phyloP scores from a whole-genome alignment of 2,888 invertebrate species.

The Falcaria lacertinaria region DNA sequence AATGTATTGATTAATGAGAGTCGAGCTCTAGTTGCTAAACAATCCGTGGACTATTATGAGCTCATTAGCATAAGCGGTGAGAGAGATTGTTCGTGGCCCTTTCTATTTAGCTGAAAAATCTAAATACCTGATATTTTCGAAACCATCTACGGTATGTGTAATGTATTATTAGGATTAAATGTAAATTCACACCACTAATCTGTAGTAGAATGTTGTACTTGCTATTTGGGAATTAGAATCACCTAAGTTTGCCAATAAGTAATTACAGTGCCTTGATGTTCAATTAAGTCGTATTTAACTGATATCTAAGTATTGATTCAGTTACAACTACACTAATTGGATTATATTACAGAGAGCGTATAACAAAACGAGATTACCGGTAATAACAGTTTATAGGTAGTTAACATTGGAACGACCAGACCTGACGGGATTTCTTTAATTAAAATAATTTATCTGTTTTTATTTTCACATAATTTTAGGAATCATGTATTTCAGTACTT shows the following conservation, averaged over 20 bases:
- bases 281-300: neutral
- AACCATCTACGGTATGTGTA: too few relatives aligned
- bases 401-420: neutral
- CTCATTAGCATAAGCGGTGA: slow-evolving; percentile 44
- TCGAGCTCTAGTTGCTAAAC: slow-evolving; percentile 55
- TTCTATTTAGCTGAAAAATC: slow-evolving; percentile 14
- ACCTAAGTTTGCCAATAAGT: neutral
- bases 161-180: too few relatives aligned
- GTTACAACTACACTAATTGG: neutral
- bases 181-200: too few relatives aligned
- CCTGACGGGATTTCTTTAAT: too few relatives aligned
- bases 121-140: too few relatives aligned
- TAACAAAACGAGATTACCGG: neutral
- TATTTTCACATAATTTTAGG: too few relatives aligned
- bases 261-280: neutral
- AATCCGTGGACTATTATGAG: slow-evolving; percentile 52
- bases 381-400: neutral
- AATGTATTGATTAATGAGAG: slow-evolving; percentile 61
- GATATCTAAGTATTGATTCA: neutral
- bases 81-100: slow-evolving; percentile 31
- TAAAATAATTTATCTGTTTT: too few relatives aligned
- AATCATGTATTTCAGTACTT: too few relatives aligned
- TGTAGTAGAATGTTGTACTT: too few relatives aligned
- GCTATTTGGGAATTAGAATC: too few relatives aligned
- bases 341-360: neutral